Base-by-base conservation (phyloP, 2,113 vertebrate genomes). In the Xyrauchen texanus region DNA sequence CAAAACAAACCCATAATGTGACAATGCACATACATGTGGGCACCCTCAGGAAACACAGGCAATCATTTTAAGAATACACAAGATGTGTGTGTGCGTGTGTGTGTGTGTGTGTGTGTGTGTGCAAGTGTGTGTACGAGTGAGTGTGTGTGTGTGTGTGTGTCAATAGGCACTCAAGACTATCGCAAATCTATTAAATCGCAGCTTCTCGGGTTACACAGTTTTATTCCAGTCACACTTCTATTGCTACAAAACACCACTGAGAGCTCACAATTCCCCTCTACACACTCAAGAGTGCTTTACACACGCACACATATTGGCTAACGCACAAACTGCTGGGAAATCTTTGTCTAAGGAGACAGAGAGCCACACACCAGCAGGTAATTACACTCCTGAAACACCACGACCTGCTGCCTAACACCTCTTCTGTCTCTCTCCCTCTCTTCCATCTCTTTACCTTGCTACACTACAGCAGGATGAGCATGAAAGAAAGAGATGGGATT, bases 361-460 rank as follows among this genome's bases (percentile, higher is more conserved):
- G 67, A 53, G 77, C 34, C 15, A 60, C 69, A 68, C 55, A 74
- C 52, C 82, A 83, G 82, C 82, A 78, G 58, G 78, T 77, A 84
- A 81, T 78, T 81, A 75, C 64, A 75, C 75, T 65, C 58, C 69
- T 74, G 61, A n/a, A 65, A 51, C 68, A 44, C 49, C 52, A 46
- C n/a, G 11, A 62, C 69, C 79, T 69, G 72, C 16, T 42, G 8
- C 77, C 73, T 71, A 71, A 70, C 66, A 70, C 70, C 49, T 68
- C 21, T 13, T 11, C 6, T 76, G 21, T 3, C 34, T 15, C 42
- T 65, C 12, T 53, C 55, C 78, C 34, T 46, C 6, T 58, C 44
- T 3, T 45, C 64, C 69, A n/a, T 63, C 58, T 42, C 34, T 79
- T 55, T 10, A 8, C 42, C 60, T 69, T 51, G 42, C 46, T 69